Conservation (phyloP, 2,888 invertebrate species). For the Onthophagus sagittarius region DNA sequence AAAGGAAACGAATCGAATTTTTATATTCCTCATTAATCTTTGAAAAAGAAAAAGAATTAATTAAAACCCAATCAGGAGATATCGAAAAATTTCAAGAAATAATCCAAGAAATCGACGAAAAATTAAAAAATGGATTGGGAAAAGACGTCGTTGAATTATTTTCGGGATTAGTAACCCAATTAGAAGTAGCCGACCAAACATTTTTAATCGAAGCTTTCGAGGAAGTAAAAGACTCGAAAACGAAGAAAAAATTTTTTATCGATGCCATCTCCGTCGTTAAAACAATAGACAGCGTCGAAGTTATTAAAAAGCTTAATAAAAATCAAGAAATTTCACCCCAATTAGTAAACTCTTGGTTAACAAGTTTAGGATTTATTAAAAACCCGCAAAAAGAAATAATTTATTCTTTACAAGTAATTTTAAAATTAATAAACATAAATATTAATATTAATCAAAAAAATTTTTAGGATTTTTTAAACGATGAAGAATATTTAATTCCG, state of each 20-base stretch:
- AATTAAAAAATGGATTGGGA: constrained; percentile 29
- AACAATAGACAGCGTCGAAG: constrained; percentile 27
- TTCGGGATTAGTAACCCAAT: constrained; percentile 24
- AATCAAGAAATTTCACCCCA: constrained; percentile 22
- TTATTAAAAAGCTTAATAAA: constrained; percentile 27
- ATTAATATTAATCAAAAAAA: background rate
- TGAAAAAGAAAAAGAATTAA: constrained; percentile 15
- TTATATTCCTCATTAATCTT: constrained; percentile 25
- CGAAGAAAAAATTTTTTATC: constrained; percentile 30
- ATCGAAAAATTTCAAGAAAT: constrained; percentile 13
- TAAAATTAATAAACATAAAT: no score
- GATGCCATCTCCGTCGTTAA: constrained; percentile 30
- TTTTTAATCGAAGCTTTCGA: constrained; percentile 22
- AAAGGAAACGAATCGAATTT: constrained; percentile 16
- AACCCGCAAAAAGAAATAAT: constrained; percentile 27
- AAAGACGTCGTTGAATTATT: constrained; percentile 28
- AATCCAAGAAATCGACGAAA: constrained; percentile 24
- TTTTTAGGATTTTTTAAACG: constrained; percentile 18
- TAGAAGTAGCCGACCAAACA: constrained; percentile 23
- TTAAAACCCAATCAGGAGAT: constrained; percentile 3
- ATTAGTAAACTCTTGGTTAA: constrained; percentile 31
- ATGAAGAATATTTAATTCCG: background rate
- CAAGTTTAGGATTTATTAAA: constrained; percentile 27
- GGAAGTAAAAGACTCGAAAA: constrained; percentile 14
- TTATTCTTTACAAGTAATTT: constrained; percentile 27